Conservation (phyloP, 1,140 invertebrate species). For the Nymphalis io region DNA sequence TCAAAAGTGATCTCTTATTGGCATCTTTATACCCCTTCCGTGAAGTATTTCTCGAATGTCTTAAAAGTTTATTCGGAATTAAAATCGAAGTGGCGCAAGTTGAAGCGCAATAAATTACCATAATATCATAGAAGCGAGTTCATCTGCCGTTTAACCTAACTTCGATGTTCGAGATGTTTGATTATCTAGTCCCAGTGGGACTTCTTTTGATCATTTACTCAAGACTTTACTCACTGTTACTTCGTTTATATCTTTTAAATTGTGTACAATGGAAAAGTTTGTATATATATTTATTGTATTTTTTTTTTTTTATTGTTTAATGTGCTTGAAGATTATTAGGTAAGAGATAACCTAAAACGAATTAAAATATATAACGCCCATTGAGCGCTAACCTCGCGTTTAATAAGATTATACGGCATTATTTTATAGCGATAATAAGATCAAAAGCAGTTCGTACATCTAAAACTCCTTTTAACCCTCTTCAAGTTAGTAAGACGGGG, state of each 20-base stretch:
- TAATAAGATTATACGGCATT: conserved; percentile 86
- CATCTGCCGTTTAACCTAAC: conserved; percentile 53
- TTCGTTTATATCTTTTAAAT: background rate
- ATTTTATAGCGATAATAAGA: conserved; percentile 79
- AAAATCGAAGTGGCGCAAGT: conserved; percentile 46
- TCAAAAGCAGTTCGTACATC: conserved; percentile 64
- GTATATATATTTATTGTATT: background rate
- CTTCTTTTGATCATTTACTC: conserved; percentile 49
- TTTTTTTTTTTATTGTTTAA: conserved; percentile 1
- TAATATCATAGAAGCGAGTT: conserved; percentile 51
- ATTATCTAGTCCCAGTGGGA: conserved; percentile 46
- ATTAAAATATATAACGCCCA: conserved; percentile 61
- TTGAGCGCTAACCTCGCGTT: conserved; percentile 82
- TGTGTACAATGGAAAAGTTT: background rate
- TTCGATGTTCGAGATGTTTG: conserved; percentile 45
- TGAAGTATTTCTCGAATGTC: conserved; percentile 22
- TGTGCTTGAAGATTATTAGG: conserved; percentile 54
- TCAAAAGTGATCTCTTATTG: conserved; percentile 34
- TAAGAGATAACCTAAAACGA: conserved; percentile 76
- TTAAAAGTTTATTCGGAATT: conserved; percentile 47
- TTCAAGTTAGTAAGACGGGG: conserved; percentile 54
- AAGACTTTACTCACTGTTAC: conserved; percentile 17
- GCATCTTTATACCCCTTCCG: conserved; percentile 26
- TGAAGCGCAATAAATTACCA: conserved; percentile 54
- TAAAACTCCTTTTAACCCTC: conserved; percentile 63